phyloP scores from a whole-genome alignment of 2,888 invertebrate species.

The Metopia argyrocephala region DNA sequence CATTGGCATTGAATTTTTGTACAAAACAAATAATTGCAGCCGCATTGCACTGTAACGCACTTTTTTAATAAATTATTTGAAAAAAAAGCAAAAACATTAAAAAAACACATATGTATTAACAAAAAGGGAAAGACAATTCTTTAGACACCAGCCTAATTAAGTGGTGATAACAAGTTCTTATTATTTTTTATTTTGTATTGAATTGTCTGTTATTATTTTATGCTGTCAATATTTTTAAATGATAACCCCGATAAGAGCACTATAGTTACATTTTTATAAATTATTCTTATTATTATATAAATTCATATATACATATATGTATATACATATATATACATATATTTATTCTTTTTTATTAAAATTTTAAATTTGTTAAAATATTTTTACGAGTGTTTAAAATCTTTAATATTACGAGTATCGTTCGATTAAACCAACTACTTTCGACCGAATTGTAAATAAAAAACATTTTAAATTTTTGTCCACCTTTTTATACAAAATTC shows the following conservation, averaged over 20 bases:
- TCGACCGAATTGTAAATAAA: background rate
- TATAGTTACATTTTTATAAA: background rate
- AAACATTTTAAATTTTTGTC: background rate
- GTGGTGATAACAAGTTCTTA: background rate
- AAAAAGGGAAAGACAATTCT: background rate
- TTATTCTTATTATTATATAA: no score
- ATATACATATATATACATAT: no score
- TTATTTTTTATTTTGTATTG: background rate
- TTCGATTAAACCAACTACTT: background rate
- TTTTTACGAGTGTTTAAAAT: background rate
- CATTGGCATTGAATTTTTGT: slow-evolving; percentile 57
- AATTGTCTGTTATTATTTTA: background rate
- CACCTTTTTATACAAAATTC: background rate
- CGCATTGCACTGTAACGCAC: background rate
- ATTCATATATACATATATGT: no score
- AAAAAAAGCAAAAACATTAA: slow-evolving; percentile 20
- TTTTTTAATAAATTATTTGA: background rate
- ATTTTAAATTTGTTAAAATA: background rate
- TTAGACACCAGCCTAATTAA: background rate
- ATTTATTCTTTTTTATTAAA: background rate
- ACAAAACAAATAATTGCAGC: background rate
- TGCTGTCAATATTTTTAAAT: background rate
- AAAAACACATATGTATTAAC: background rate
- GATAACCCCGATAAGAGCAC: background rate
- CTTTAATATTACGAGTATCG: background rate